phyloP scores from a whole-genome alignment of 64 coral and sea anemone species.

The Porites lutea region DNA sequence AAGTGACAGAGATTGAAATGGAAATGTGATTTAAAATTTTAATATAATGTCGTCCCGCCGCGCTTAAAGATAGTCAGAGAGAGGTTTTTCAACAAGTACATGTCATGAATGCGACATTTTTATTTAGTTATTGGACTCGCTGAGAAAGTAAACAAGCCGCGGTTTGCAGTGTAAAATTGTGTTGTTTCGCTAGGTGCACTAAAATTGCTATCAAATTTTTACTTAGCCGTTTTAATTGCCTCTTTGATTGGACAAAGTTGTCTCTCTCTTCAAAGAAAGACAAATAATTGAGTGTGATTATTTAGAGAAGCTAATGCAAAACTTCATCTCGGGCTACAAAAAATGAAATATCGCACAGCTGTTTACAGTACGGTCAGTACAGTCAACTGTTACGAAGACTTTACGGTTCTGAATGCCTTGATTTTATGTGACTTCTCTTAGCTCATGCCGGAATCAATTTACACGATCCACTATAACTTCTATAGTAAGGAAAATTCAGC shows the following conservation, averaged over 20 bases:
- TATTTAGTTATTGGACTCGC: neutral
- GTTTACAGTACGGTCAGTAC: neutral
- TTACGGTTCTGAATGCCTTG: too few relatives aligned
- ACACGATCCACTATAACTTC: too few relatives aligned
- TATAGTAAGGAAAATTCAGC: too few relatives aligned
- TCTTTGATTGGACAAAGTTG: conserved; percentile 8
- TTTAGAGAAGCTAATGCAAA: conserved; percentile 13
- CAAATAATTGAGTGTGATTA: neutral
- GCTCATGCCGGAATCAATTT: too few relatives aligned
- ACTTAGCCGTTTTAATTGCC: conserved; percentile 20
- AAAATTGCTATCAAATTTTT: conserved; percentile 26
- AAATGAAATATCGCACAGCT: conserved; percentile 22
- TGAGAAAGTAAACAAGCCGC: neutral
- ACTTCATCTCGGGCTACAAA: neutral
- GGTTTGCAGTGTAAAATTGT: neutral
- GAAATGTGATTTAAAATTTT: neutral
- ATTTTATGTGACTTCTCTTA: too few relatives aligned
- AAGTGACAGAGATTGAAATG: conserved; percentile 16
- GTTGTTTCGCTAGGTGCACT: neutral
- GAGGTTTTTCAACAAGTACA: neutral
- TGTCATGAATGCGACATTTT: neutral
- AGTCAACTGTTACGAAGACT: too few relatives aligned
- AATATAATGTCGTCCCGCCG: neutral
- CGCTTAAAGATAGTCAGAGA: neutral
- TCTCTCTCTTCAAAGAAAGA: neutral